Conservation (phyloP, 2,797 vertebrate species). For the Coreius guichenoti region DNA sequence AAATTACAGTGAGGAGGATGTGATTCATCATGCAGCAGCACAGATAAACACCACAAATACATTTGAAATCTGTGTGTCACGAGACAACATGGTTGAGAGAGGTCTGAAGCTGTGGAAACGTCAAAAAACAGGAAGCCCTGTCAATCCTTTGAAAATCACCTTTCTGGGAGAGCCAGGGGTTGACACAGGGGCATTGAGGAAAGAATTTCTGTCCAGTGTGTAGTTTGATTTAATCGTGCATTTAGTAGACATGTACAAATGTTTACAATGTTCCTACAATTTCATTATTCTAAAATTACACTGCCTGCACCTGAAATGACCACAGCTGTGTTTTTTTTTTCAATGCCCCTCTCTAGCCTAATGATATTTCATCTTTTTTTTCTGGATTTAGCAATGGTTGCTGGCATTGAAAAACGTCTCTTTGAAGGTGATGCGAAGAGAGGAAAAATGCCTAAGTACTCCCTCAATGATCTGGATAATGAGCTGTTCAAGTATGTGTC, state of each 20-base stretch:
- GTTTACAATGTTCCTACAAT: not conserved
- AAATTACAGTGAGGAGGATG: slow-evolving; percentile 23
- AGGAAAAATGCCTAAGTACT: slow-evolving; percentile 26
- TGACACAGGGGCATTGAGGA: slow-evolving; percentile 40
- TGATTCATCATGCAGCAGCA: not conserved
- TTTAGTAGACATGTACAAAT: not conserved
- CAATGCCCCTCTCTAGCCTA: not conserved
- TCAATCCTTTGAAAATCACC: slow-evolving; percentile 39
- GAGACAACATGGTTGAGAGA: slow-evolving; percentile 43
- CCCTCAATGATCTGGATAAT: slow-evolving; percentile 23
- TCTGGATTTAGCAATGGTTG: slow-evolving; percentile 8
- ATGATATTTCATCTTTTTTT: not conserved
- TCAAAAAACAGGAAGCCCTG: slow-evolving; percentile 19
- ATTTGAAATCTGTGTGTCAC: slow-evolving; percentile 40
- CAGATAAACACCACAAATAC: not conserved
- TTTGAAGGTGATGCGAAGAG: slow-evolving; percentile 2
- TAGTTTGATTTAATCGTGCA: not conserved
- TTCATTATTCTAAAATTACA: no score
- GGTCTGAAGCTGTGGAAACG: slow-evolving; percentile 42
- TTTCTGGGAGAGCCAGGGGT: slow-evolving; percentile 43
- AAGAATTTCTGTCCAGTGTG: slow-evolving; percentile 42
- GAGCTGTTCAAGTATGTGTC: slow-evolving; percentile 39
- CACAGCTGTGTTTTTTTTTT: not conserved
- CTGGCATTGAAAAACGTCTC: not conserved
- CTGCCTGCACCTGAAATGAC: not conserved